Conservation (phyloP, 2,888 invertebrate genomes). For the Apodemia hepburni region DNA sequence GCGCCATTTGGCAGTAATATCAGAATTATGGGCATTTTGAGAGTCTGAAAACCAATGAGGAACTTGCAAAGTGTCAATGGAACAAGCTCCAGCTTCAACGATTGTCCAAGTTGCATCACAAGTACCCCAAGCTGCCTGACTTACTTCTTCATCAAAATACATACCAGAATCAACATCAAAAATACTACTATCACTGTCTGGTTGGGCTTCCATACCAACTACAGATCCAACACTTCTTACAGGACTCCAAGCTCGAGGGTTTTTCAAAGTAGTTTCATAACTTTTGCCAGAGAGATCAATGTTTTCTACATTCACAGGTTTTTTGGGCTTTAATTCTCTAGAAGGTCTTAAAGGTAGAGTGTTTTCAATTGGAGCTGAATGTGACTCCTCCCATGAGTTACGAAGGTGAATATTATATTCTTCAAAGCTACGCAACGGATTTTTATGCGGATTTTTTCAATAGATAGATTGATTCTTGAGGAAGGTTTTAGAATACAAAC, state of each 20-base stretch:
- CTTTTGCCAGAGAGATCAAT: conserved; percentile 83
- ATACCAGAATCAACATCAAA: conserved; percentile 91
- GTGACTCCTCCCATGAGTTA: conserved; percentile 85
- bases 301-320: conserved; percentile 55
- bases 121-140: conserved; percentile 88
- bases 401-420: conserved; percentile 77
- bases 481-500: no score
- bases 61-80: conserved; percentile 84
- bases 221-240: conserved; percentile 93
- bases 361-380: conserved; percentile 87
- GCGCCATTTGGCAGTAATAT: conserved; percentile 88
- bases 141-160: conserved; percentile 89
- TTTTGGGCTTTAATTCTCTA: conserved; percentile 53
- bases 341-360: conserved; percentile 80
- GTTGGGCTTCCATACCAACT: conserved; percentile 91
- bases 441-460: no score
- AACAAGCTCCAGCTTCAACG: conserved; percentile 90
- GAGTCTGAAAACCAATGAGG: conserved; percentile 89
- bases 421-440: no score
- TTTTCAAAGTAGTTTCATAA: conserved; percentile 86
- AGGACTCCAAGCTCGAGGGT: conserved; percentile 93
- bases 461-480: no score
- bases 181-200: conserved; percentile 90
- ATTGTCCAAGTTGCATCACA: conserved; percentile 91
- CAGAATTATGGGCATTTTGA: conserved; percentile 79